phyloP scores from a whole-genome alignment of 2,888 invertebrate species.

The Rotaria macrura region DNA sequence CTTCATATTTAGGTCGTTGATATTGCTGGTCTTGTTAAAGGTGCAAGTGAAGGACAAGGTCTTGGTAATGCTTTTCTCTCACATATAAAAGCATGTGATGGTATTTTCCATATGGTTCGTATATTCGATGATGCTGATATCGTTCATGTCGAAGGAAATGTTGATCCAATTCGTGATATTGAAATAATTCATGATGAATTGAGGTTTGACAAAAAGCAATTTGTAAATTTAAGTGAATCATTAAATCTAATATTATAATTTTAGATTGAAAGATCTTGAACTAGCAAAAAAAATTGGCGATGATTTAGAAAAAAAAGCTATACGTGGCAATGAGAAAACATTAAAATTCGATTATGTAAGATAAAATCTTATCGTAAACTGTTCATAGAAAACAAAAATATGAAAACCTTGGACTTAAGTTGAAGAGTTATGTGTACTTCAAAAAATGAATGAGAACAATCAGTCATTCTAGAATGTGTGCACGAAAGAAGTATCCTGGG shows the following conservation, averaged over 20 bases:
- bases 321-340: conserved; percentile 79
- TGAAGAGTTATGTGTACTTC: too few relatives aligned
- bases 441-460: too few relatives aligned
- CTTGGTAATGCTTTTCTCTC: conserved; percentile 96
- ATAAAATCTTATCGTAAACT: neutral
- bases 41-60: conserved; percentile 93
- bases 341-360: conserved; percentile 80
- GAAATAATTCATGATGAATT: conserved; percentile 91
- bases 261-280: conserved; percentile 79
- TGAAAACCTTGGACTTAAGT: too few relatives aligned
- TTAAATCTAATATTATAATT: too few relatives aligned
- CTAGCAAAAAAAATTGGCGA: conserved; percentile 70
- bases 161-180: conserved; percentile 87
- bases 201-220: neutral
- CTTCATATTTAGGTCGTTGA: conserved; percentile 59
- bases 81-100: conserved; percentile 97
- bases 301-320: conserved; percentile 65
- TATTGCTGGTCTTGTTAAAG: conserved; percentile 94
- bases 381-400: too few relatives aligned
- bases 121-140: conserved; percentile 74
- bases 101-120: conserved; percentile 91
- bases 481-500: too few relatives aligned
- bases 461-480: too few relatives aligned
- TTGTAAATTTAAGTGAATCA: too few relatives aligned
- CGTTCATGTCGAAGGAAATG: conserved; percentile 93